Conservation (phyloP, 1,140 invertebrate species). For the Magallana gigas region DNA sequence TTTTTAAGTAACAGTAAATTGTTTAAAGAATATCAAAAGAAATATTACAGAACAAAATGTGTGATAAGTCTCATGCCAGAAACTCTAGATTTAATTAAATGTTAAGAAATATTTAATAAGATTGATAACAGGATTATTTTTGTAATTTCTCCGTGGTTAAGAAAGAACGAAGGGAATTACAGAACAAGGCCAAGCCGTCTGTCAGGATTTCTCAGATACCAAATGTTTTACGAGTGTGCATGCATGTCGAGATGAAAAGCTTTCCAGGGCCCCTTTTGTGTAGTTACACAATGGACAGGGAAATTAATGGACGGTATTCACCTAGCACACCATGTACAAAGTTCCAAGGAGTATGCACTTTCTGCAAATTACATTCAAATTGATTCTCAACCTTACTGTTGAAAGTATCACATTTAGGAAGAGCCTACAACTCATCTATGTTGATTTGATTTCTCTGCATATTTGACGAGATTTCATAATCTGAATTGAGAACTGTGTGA, state of each 20-base stretch:
- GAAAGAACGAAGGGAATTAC: background rate
- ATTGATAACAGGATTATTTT: background rate
- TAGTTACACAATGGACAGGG: background rate
- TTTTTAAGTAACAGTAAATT: too few relatives aligned
- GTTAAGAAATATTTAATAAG: background rate
- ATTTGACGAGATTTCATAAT: background rate
- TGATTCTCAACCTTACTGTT: background rate
- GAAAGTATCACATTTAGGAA: background rate
- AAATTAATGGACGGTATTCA: background rate
- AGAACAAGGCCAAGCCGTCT: background rate
- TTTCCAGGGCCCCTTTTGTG: background rate
- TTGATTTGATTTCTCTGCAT: background rate
- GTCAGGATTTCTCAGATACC: slow-evolving; percentile 9
- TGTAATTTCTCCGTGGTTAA: background rate
- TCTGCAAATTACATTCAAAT: slow-evolving; percentile 5
- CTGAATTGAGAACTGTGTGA: background rate
- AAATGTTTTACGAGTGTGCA: slow-evolving; percentile 3
- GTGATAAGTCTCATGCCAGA: too few relatives aligned
- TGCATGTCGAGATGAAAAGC: slow-evolving; percentile 8
- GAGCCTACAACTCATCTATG: background rate
- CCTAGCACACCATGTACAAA: background rate
- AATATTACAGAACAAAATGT: too few relatives aligned
- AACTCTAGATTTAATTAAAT: background rate
- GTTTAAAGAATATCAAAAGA: too few relatives aligned
- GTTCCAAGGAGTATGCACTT: background rate